Evolutionary conservation across 2,113 vertebrate species (phyloP).

Genomic region (Serinus canaria): DNA sequence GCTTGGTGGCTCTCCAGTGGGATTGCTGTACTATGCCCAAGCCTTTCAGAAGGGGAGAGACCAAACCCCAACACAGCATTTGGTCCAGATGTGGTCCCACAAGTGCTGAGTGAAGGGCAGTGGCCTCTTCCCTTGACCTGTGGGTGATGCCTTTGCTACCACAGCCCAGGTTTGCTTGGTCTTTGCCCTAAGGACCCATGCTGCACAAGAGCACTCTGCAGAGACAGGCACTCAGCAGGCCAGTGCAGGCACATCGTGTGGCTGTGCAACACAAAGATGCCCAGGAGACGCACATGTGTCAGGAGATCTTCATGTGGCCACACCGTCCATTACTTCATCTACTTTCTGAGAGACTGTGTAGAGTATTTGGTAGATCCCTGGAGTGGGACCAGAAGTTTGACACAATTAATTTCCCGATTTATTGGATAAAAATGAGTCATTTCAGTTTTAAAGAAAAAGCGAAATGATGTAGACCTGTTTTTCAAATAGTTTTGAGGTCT

Average conservation of each 20-base stretch:
- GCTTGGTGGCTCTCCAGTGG: neutral
- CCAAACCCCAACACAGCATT: neutral
- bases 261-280: neutral
- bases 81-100: neutral
- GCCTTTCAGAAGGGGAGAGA: neutral
- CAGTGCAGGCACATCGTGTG: accelerated
- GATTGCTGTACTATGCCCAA: neutral
- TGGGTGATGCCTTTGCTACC: neutral
- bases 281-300: neutral
- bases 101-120: neutral
- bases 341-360: neutral
- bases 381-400: neutral
- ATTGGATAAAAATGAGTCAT: neutral
- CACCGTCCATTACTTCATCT: neutral
- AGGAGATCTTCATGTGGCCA: neutral
- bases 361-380: neutral
- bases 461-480: neutral
- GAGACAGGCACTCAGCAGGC: too few species aligned
- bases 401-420: neutral
- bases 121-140: neutral
- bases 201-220: neutral
- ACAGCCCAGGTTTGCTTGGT: neutral
- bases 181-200: accelerated
- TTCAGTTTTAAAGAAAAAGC: neutral
- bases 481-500: neutral